Evolutionary conservation across 2,113 vertebrate species (phyloP), one percentile per base, ranked within the genome.

Genomic region (Callaeas wilsoni): DNA sequence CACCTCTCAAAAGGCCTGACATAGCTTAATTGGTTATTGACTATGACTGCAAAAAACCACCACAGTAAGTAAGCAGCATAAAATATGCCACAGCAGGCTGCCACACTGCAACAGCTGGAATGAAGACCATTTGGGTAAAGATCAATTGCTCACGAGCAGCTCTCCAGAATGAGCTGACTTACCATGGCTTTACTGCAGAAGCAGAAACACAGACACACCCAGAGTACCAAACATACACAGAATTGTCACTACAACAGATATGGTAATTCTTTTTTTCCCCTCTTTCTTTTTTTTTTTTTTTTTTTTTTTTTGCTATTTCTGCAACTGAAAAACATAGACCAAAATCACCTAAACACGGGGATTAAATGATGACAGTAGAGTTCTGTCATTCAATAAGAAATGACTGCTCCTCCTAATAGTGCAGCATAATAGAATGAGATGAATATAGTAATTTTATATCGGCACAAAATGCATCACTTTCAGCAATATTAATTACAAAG

Each of bases 241-340:
- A 68, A 16, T 49, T 52, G 27, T 50, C 59, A 27, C n/a, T 73
- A 35, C 33, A 56, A 23, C n/a, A 63, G 26, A 4, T 29, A 20
- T 7, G 41, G 14, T 19, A 8, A 52, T 30, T 8, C 2, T 14
- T 68, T 32, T 2, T 1, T 1, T 6, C 6, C 4, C 7, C 16
- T 47, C n/a, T n/a, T n/a, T n/a, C n/a, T n/a, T n/a, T n/a, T n/a
- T n/a, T n/a, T 62, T 35, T 49, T 8, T 4, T 13, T 5, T 22
- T 14, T 13, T 53, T 59, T 46, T 47, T 13, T 19, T 16, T 7
- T 41, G 13, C 9, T 37, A 22, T 49, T 71, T 32, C 35, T 74
- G 49, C 19, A 89, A 35, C 21, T 57, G 56, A 50, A 83, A 63
- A 76, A 30, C 10, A 12, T 37, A 37, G 75, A 83, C 10, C 15